These are phyloP conservation scores for Gallinago undulata DNA, from an alignment of 2,113 vertebrate genomes.

Conservation along the genomic window DNA sequence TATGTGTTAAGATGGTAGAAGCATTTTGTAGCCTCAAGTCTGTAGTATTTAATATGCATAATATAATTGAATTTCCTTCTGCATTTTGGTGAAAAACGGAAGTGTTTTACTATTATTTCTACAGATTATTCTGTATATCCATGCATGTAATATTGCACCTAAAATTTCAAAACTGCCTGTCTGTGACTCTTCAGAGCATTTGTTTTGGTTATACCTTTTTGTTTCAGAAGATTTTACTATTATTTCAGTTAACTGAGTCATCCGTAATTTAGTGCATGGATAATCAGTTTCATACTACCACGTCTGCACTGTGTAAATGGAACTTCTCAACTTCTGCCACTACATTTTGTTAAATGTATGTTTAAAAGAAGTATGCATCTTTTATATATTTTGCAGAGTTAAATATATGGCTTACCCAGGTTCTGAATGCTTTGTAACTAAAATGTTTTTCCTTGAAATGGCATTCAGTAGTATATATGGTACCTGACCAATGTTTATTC, in stretches of 20 bases:
- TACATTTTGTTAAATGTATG: conserved; percentile 61
- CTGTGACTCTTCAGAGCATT: conserved; percentile 37
- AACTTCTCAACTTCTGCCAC: conserved; percentile 65
- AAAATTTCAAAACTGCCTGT: conserved; percentile 61
- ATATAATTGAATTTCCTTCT: conserved; percentile 73
- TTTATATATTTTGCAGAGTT: conserved; percentile 74
- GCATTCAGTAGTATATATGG: conserved; percentile 63
- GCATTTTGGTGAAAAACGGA: conserved; percentile 71
- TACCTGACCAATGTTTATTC: conserved; percentile 63
- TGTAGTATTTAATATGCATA: conserved; percentile 73
- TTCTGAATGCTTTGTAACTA: conserved; percentile 70
- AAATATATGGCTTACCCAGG: conserved; percentile 62
- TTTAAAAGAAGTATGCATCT: conserved; percentile 67
- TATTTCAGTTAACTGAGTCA: conserved; percentile 33
- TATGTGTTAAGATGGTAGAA: conserved; percentile 72
- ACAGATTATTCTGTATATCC: conserved; percentile 60
- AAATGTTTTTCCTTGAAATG: conserved; percentile 58
- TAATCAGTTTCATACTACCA: conserved; percentile 66
- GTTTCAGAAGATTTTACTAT: conserved; percentile 11
- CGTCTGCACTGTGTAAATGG: conserved; percentile 64
- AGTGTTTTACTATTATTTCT: conserved; percentile 74
- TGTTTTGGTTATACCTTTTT: conserved; percentile 47
- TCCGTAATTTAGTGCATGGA: conserved; percentile 73
- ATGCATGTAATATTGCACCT: conserved; percentile 72
- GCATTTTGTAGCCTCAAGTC: conserved; percentile 73